phyloP scores from a whole-genome alignment of 2,888 invertebrate genomes.

The Melinaea marsaeus region DNA sequence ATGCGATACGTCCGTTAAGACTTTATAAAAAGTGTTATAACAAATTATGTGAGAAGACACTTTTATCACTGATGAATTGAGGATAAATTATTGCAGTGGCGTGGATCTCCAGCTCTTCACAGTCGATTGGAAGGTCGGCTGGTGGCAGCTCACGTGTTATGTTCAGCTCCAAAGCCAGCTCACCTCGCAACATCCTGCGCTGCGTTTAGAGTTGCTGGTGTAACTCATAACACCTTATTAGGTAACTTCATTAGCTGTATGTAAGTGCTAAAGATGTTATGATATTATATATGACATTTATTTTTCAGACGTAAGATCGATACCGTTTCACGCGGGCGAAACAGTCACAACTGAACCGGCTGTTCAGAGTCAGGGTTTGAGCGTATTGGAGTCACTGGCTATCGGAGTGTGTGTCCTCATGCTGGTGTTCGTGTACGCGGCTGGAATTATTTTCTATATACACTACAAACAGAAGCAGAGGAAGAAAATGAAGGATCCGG shows the following conservation, averaged over 20 bases:
- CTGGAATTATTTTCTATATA: slow-evolving; percentile 89
- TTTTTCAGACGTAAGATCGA: slow-evolving; percentile 84
- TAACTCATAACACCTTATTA: slow-evolving; percentile 74
- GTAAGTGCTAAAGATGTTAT: background rate
- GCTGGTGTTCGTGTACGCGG: slow-evolving; percentile 88
- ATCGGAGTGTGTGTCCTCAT: slow-evolving; percentile 89
- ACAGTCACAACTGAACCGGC: slow-evolving; percentile 70
- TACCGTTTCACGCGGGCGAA: slow-evolving; percentile 83
- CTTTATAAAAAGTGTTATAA: background rate
- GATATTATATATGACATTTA: background rate
- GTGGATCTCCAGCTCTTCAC: slow-evolving; percentile 86
- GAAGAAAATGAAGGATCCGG: slow-evolving; percentile 68
- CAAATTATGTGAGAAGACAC: background rate
- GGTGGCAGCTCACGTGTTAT: slow-evolving; percentile 87
- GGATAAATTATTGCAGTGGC: slow-evolving; percentile 79
- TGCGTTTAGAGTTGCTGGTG: slow-evolving; percentile 89
- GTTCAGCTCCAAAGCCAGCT: slow-evolving; percentile 79
- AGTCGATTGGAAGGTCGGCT: slow-evolving; percentile 87
- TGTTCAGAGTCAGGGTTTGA: slow-evolving; percentile 79
- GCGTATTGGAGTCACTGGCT: slow-evolving; percentile 87
- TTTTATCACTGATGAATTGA: background rate
- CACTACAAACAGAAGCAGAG: slow-evolving; percentile 84
- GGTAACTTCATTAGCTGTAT: slow-evolving; percentile 42
- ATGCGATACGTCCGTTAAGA: slow-evolving; percentile 41
- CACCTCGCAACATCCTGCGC: slow-evolving; percentile 88